Evolutionary conservation across 1,140 invertebrate genomes (phyloP).

Genomic region (Drosophila santomea): DNA sequence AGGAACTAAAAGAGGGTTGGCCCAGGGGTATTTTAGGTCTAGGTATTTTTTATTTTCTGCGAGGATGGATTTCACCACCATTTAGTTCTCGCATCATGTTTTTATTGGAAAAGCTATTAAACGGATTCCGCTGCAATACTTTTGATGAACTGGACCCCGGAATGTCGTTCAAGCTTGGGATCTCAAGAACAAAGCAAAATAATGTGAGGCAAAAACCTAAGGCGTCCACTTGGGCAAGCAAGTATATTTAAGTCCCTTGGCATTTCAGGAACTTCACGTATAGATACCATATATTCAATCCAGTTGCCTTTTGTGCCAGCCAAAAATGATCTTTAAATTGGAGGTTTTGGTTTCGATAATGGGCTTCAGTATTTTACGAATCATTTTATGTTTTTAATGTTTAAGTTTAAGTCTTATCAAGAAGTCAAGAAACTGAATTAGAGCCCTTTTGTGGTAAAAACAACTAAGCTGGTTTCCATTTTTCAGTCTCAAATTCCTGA

Average conservation of each 20-base stretch:
- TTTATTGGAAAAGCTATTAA: constrained; percentile 53
- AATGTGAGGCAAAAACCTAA: constrained; percentile 12
- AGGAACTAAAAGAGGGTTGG: background rate
- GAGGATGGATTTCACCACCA: too few relatives aligned
- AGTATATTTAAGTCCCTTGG: constrained; percentile 49
- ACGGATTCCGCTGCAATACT: constrained; percentile 44
- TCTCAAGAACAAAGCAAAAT: constrained; percentile 18
- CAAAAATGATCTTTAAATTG: constrained; percentile 27
- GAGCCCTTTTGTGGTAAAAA: too few relatives aligned
- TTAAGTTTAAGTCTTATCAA: too few relatives aligned
- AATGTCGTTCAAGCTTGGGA: constrained; percentile 32
- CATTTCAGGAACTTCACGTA: constrained; percentile 44
- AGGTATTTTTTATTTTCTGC: too few relatives aligned
- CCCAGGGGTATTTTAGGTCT: background rate
- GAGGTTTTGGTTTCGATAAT: constrained; percentile 4
- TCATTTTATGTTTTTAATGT: too few relatives aligned
- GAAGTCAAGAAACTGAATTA: too few relatives aligned
- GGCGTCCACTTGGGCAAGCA: constrained; percentile 22
- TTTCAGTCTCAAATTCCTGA: background rate
- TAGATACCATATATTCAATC: constrained; percentile 40
- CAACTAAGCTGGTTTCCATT: too few relatives aligned
- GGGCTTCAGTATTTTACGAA: background rate
- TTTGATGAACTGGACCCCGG: constrained; percentile 36
- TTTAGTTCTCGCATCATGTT: constrained; percentile 10
- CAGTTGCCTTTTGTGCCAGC: background rate